A percentile compares a stretch with the other conserved stretches of the same genome.
Conservation (phyloP, 2,113 vertebrate species). For the Indicator indicator region DNA sequence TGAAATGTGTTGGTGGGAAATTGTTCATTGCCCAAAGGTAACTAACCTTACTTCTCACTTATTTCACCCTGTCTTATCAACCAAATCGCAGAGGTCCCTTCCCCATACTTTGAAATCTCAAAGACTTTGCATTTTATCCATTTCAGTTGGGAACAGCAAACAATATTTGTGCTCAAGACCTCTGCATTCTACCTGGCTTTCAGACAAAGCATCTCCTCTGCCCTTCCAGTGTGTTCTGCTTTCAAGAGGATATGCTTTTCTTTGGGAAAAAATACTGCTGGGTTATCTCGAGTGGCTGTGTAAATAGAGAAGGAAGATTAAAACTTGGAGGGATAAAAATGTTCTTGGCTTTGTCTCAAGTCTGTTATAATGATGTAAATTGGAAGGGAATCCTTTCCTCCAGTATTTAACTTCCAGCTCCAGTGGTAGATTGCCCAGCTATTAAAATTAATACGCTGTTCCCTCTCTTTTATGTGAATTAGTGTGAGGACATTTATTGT, state of each 20-base stretch:
- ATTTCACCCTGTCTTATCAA: background rate
- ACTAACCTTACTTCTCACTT: background rate
- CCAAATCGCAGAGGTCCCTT: background rate
- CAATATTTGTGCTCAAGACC: background rate
- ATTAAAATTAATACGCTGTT: background rate
- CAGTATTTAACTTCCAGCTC: background rate
- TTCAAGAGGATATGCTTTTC: background rate
- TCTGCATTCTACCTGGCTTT: background rate
- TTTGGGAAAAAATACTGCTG: background rate
- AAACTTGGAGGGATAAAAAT: background rate
- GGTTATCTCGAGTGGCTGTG: background rate
- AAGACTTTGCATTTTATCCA: background rate
- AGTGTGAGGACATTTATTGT: background rate
- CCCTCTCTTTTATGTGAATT: background rate
- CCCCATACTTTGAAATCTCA: background rate
- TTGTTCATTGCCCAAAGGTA: background rate
- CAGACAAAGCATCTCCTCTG: rapidly evolving
- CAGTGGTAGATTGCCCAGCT: background rate
- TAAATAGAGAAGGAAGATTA: background rate
- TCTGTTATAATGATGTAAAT: background rate
- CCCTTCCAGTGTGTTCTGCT: background rate
- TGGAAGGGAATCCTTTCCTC: background rate
- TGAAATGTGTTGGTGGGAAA: background rate
- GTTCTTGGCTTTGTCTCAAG: background rate
- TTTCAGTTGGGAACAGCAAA: background rate